Conservation (phyloP, 2,888 invertebrate species). For the Cremastinae sp. region DNA sequence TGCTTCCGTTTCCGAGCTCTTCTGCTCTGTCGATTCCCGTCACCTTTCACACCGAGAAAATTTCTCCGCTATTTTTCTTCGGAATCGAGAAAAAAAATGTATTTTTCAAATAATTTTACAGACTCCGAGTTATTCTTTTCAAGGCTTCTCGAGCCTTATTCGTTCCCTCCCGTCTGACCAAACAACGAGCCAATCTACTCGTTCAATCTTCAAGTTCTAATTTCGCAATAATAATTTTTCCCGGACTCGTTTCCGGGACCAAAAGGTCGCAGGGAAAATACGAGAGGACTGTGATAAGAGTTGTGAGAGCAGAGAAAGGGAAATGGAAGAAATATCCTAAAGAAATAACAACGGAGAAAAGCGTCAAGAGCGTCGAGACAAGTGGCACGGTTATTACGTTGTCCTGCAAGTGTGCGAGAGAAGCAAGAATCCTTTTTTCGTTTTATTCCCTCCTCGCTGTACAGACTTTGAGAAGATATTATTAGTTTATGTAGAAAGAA, state of each 20-base stretch:
- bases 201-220: not conserved
- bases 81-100: no score
- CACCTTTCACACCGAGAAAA: not conserved
- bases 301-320: conserved; percentile 29
- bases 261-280: conserved; percentile 11
- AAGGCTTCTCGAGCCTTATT: not conserved
- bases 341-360: conserved; percentile 25
- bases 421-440: conserved; percentile 9
- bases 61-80: no score
- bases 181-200: conserved; percentile 2
- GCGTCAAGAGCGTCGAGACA: conserved; percentile 9
- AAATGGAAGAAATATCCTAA: not conserved
- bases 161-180: conserved; percentile 10
- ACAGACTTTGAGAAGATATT: conserved; percentile 3
- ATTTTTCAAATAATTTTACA: no score
- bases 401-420: conserved; percentile 5
- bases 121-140: not conserved
- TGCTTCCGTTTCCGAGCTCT: conserved; percentile 2
- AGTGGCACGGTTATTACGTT: conserved; percentile 48
- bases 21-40: conserved; percentile 13
- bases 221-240: not conserved
- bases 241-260: not conserved
- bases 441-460: conserved; percentile 30
- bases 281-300: conserved; percentile 14
- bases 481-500: no score